Conservation (phyloP, 1,140 invertebrate species). For the Propsilocerus akamusi region DNA sequence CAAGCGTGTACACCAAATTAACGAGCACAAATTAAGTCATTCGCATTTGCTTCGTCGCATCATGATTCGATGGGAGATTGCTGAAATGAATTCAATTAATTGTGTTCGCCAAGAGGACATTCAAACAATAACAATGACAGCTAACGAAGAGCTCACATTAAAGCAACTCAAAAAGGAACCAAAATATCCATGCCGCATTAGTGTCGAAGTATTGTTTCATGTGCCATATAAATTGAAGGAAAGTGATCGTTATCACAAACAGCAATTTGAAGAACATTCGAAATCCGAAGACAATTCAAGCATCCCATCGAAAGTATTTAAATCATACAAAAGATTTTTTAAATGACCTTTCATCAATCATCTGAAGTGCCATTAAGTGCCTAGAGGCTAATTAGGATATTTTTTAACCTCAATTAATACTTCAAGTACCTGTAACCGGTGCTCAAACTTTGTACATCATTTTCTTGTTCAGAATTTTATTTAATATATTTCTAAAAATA, state of each 20-base stretch:
- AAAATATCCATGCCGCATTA: neutral
- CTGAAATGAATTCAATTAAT: neutral
- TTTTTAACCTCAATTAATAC: too few relatives aligned
- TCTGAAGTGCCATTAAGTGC: neutral
- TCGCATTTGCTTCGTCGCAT: neutral
- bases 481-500: too few relatives aligned
- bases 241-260: too few relatives aligned
- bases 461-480: too few relatives aligned
- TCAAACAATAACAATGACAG: neutral
- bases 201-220: neutral
- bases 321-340: neutral
- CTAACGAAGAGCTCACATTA: neutral
- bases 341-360: too few relatives aligned
- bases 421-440: too few relatives aligned
- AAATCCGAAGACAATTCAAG: too few relatives aligned
- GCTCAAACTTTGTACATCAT: too few relatives aligned
- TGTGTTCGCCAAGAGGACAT: neutral
- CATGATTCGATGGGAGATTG: neutral
- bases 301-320: neutral
- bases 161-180: neutral
- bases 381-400: too few relatives aligned
- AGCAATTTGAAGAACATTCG: too few relatives aligned
- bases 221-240: neutral
- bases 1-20: neutral
- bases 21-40: neutral